Percentiles rank a stretch among this genome's conserved stretches.
These are phyloP conservation scores for Ailuropoda melanoleuca DNA, from an alignment of 2,113 vertebrate genomes.

Conservation along the genomic window DNA sequence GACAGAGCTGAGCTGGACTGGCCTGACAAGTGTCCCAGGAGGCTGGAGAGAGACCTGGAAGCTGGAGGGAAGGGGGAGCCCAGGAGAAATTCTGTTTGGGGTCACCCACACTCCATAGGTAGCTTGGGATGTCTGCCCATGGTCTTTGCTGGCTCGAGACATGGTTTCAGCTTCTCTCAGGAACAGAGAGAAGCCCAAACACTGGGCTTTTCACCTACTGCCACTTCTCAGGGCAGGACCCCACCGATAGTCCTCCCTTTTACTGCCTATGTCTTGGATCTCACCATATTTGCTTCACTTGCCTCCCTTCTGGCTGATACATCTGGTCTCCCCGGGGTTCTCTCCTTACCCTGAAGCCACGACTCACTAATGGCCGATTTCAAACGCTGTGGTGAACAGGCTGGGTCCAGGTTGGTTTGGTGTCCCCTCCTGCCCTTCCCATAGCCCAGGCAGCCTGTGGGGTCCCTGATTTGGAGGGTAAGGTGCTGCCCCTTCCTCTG, in stretches of 20 bases:
- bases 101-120: neutral
- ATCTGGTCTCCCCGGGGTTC: neutral
- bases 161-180: neutral
- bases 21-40: neutral
- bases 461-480: neutral
- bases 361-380: neutral
- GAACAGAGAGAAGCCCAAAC: too few species aligned
- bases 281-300: neutral
- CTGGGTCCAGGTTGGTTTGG: too few species aligned
- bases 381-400: neutral
- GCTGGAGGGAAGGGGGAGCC: neutral
- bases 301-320: neutral
- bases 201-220: neutral
- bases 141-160: neutral
- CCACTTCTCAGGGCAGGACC: neutral
- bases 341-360: neutral
- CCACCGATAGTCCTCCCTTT: neutral
- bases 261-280: neutral
- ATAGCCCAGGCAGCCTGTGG: neutral
- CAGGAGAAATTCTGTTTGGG: neutral
- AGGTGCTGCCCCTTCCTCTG: neutral
- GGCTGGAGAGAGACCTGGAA: neutral
- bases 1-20: slow-evolving; percentile 5
- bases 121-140: neutral
- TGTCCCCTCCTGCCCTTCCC: neutral